A percentile compares a stretch with the other conserved stretches of the same genome.
These are phyloP conservation scores for Heliconius erato DNA, from an alignment of 2,888 invertebrate species.

Conservation along the genomic window DNA sequence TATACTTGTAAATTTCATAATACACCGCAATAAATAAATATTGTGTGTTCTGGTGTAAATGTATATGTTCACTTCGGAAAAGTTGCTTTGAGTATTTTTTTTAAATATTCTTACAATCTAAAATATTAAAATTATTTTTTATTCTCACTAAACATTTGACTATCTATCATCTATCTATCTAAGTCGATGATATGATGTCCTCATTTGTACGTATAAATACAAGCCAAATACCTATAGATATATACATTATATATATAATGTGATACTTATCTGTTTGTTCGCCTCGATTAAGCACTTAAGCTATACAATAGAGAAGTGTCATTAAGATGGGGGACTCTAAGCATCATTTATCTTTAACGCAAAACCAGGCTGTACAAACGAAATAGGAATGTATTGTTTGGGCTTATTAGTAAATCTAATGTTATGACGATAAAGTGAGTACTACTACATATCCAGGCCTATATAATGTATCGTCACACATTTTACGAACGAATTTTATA, in stretches of 20 bases:
- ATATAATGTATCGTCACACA: neutral
- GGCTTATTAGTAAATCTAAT: neutral
- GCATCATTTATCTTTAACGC: conserved; percentile 36
- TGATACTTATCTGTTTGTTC: conserved; percentile 29
- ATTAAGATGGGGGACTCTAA: conserved; percentile 32
- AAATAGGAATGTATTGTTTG: conserved; percentile 32
- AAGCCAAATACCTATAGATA: neutral
- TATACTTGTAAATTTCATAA: too few relatives aligned
- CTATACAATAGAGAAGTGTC: conserved; percentile 32
- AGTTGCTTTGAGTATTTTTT: too few relatives aligned
- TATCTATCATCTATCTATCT: too few relatives aligned
- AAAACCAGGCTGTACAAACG: conserved; percentile 36
- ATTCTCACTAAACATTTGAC: neutral
- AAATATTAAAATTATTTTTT: too few relatives aligned
- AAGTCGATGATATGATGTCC: too few relatives aligned
- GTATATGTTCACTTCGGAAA: too few relatives aligned
- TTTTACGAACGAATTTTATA: too few relatives aligned
- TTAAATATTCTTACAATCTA: too few relatives aligned
- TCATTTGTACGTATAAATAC: neutral
- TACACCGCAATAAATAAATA: too few relatives aligned
- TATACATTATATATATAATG: neutral
- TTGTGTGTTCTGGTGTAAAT: too few relatives aligned
- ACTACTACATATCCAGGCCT: too few relatives aligned
- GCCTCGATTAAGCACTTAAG: conserved; percentile 33
- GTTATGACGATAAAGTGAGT: too few relatives aligned